Percentiles rank a stretch among this genome's conserved stretches.
Evolutionary conservation across 2,113 vertebrate species (phyloP).

Genomic region (Rhinolophus ferrumequinum): DNA sequence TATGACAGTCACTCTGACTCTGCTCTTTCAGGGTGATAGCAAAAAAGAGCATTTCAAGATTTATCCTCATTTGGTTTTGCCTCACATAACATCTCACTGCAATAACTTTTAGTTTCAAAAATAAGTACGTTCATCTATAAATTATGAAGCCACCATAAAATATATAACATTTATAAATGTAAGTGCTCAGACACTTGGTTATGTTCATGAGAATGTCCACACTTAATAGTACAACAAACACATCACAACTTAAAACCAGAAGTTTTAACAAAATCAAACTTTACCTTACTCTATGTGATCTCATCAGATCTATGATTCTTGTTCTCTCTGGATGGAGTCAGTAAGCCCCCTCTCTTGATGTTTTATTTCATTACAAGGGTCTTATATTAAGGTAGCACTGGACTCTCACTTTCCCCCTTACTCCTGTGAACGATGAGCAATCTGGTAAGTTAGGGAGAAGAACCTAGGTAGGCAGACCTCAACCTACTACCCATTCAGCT

Average conservation of each 20-base stretch:
- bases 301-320: background rate
- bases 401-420: background rate
- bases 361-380: background rate
- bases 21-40: background rate
- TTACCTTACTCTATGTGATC: background rate
- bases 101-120: slow-evolving; percentile 14
- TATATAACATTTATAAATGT: background rate
- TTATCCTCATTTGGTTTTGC: slow-evolving; percentile 12
- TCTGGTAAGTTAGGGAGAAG: background rate
- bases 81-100: background rate
- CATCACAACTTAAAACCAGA: slow-evolving; percentile 5
- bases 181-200: background rate
- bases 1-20: background rate
- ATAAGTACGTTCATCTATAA: background rate
- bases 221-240: background rate
- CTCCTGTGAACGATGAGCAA: background rate
- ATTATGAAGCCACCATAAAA: slow-evolving; percentile 1
- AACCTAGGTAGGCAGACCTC: background rate
- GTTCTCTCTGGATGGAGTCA: background rate
- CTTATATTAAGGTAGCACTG: background rate
- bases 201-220: background rate
- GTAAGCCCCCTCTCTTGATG: too few relatives aligned
- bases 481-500: background rate
- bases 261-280: background rate
- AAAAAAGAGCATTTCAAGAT: slow-evolving; percentile 1